Conservation (phyloP, 2,888 invertebrate genomes). For the Archips crataeganus region DNA sequence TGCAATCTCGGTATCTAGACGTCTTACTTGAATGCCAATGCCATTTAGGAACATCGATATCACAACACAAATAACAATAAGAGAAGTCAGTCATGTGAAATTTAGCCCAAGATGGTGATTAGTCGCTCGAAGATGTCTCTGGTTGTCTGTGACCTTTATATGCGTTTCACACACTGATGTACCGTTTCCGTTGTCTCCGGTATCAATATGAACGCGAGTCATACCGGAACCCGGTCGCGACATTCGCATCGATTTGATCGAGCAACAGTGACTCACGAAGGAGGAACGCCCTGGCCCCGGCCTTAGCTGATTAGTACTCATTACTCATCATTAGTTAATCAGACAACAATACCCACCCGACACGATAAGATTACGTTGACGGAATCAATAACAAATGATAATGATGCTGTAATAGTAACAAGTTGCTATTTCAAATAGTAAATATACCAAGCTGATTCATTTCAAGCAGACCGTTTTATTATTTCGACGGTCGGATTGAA, state of each 20-base stretch:
- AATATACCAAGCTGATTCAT: neutral
- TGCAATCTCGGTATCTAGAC: conserved; percentile 67
- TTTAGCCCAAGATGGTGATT: conserved; percentile 18
- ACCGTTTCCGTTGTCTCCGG: conserved; percentile 54
- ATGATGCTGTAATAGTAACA: conserved; percentile 17
- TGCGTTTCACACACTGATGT: conserved; percentile 49
- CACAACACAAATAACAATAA: conserved; percentile 15
- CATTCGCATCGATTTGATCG: conserved; percentile 45
- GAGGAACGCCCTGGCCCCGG: conserved; percentile 74
- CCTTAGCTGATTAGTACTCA: conserved; percentile 75
- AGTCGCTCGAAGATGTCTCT: conserved; percentile 4
- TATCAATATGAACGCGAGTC: conserved; percentile 43
- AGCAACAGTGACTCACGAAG: conserved; percentile 64
- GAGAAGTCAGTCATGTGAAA: conserved; percentile 4
- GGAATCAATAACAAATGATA: conserved; percentile 36
- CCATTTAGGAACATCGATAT: conserved; percentile 38
- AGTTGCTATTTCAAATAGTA: neutral
- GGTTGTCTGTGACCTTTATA: conserved; percentile 24
- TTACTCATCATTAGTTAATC: conserved; percentile 77
- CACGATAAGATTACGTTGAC: conserved; percentile 48
- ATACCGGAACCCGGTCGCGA: conserved; percentile 47
- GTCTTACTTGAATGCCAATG: conserved; percentile 79
- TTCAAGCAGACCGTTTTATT: neutral
- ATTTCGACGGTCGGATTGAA: neutral
- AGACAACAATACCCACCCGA: conserved; percentile 53